Evolutionary conservation across 1,140 invertebrate genomes (phyloP).

Genomic region (Drosophila sproati): DNA sequence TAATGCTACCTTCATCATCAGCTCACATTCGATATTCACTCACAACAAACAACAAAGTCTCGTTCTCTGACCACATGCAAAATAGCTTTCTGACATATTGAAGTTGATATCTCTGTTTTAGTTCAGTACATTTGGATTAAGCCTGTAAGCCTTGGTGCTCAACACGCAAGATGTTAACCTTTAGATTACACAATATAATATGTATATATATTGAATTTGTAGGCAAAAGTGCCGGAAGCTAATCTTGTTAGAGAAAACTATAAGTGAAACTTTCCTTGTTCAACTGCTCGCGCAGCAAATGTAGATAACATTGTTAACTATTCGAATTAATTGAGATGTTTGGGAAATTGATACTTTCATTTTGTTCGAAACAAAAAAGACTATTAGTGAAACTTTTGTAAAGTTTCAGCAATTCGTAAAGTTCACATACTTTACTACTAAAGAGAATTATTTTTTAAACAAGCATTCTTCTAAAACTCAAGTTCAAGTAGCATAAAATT

Average conservation of each 20-base stretch:
- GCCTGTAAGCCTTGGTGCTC: not conserved
- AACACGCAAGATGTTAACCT: not conserved
- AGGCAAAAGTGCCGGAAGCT: not conserved
- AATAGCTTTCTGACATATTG: not conserved
- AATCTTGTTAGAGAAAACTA: not conserved
- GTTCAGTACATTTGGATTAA: slow-evolving; percentile 5
- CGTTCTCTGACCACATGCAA: slow-evolving; percentile 18
- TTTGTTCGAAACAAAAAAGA: too few species aligned
- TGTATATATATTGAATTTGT: not conserved
- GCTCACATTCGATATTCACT: slow-evolving; percentile 18
- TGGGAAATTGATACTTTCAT: not conserved
- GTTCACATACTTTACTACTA: too few species aligned
- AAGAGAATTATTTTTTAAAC: too few species aligned
- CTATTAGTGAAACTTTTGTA: too few species aligned
- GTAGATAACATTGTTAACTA: not conserved
- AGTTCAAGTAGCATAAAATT: too few species aligned
- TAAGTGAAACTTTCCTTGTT: not conserved
- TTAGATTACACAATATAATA: not conserved
- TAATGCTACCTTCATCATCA: slow-evolving; percentile 42
- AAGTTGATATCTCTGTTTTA: not conserved
- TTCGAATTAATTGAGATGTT: not conserved
- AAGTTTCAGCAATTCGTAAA: too few species aligned
- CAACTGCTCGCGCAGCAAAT: not conserved
- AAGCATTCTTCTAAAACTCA: too few species aligned
- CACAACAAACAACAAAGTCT: slow-evolving; percentile 9